Base-by-base conservation (phyloP, 2,888 invertebrate species). In the Halictus quadricinctus region DNA sequence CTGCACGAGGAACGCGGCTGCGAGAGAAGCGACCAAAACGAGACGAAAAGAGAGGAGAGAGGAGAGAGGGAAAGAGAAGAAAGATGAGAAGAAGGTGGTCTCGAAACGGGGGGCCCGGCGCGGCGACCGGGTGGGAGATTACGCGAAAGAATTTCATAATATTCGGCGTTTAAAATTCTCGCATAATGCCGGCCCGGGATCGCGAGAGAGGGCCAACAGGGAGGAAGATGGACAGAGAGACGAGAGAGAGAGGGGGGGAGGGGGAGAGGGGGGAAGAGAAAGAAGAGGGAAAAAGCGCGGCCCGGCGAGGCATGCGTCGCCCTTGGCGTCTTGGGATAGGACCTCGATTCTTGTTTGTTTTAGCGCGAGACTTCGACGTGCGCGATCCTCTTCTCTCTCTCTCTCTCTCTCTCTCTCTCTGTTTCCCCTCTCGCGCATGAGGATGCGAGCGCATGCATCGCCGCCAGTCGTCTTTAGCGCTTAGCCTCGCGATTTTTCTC, bases 241-340 rank as follows among this genome's bases (percentile, higher is more conserved):
- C n/a, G 43, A 66, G 43, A 43, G 69, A 13, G 18, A 29, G 36
- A 69, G 60, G 5, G 36, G 5, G 3, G 0, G 36, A 5, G 36
- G 5, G 5, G 5, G 5, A 29, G 29, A 1, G 29, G 2, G 73
- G 66, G 75, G 78, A 58, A 21, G 72, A 74, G 74, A 43, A 69
- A 76, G 54, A 66, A 76, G 64, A 66, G 54, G 60, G 43, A 69
- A 72, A 41, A 85, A 84, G 84, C 75, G 83, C 46, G 83, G 72
- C 41, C 75, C 46, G 77, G 41, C 78, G 84, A 89, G 91, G 91
- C 93, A 93, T 92, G 91, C 90, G 88, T 92, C 88, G 93, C 93
- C 91, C 80, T 83, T 87, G 91, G 92, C 93, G 87, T 93, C 93
- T 93, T 93, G 93, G 92, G 93, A 93, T 92, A 92, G 93, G 93